A percentile compares a stretch with the other conserved stretches of the same genome.
Evolutionary conservation across 1,140 invertebrate species (phyloP).

Genomic region (Brachionus rotundiformis): DNA sequence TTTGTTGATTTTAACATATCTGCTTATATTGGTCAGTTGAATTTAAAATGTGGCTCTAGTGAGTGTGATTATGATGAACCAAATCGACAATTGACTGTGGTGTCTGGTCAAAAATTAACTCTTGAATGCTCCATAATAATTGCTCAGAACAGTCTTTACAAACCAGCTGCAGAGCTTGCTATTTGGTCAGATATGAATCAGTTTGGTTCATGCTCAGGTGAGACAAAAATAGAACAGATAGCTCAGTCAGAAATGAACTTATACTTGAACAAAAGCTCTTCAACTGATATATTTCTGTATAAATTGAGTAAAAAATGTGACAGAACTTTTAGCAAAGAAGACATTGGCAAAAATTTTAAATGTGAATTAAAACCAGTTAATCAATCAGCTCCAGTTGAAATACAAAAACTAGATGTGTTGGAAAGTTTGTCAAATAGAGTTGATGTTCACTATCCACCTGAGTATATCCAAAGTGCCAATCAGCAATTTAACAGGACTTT

Average conservation of each 20-base stretch:
- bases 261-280: slow-evolving; percentile 7
- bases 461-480: background rate
- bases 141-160: slow-evolving; percentile 3
- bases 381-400: background rate
- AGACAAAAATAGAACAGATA: slow-evolving; percentile 13
- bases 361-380: slow-evolving; percentile 24
- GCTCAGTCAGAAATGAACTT: background rate
- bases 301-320: slow-evolving; percentile 48
- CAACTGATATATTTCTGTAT: background rate
- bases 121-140: slow-evolving; percentile 1
- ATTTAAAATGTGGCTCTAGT: background rate
- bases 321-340: slow-evolving; percentile 3
- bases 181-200: slow-evolving; percentile 31
- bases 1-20: slow-evolving; percentile 29
- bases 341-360: background rate
- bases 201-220: background rate
- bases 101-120: background rate
- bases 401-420: background rate
- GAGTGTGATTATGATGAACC: background rate
- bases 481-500: slow-evolving; percentile 40
- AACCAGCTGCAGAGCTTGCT: background rate
- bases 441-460: slow-evolving; percentile 47
- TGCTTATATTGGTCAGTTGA: background rate
- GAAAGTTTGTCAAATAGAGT: background rate
- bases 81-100: background rate